A percentile compares a stretch with the other conserved stretches of the same genome.
Evolutionary conservation across 35 echinoderm and acorn worm genomes (phyloP).

Genomic region (Chiridota heheva): DNA sequence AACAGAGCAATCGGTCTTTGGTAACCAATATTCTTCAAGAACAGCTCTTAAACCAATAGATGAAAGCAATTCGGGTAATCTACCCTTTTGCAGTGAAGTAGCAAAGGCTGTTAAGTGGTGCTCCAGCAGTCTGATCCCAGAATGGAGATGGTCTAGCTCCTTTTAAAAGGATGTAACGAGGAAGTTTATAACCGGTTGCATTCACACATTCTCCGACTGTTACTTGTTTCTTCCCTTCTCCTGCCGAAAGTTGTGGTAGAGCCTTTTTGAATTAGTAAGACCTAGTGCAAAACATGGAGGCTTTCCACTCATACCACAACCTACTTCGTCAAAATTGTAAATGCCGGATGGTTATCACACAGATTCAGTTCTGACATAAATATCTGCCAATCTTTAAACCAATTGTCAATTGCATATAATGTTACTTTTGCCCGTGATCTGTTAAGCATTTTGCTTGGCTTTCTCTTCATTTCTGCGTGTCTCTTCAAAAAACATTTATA

Average conservation of each 20-base stretch:
- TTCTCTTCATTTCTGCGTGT: neutral
- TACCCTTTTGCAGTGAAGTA: neutral
- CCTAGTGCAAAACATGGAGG: neutral
- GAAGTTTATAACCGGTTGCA: neutral
- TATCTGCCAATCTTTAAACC: neutral
- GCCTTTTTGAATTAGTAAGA: neutral
- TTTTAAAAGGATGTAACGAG: slow-evolving; percentile 3
- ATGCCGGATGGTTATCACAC: neutral
- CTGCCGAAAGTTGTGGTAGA: neutral
- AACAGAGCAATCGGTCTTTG: slow-evolving; percentile 21
- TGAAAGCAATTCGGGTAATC: neutral
- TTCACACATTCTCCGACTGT: slow-evolving; percentile 18
- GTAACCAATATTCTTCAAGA: neutral
- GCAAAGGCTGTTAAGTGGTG: neutral
- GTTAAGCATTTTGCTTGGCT: neutral
- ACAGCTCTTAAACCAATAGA: slow-evolving; percentile 6
- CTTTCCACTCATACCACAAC: neutral
- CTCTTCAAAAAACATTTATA: neutral
- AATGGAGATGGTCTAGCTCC: neutral
- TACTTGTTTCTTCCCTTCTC: neutral
- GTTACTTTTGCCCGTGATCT: neutral
- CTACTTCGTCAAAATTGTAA: neutral
- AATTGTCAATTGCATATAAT: neutral
- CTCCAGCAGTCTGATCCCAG: slow-evolving; percentile 20
- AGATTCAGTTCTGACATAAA: neutral